A percentile compares a stretch with the other conserved stretches of the same genome.
Conservation (phyloP, 2,113 vertebrate genomes). For the Merops nubicus region DNA sequence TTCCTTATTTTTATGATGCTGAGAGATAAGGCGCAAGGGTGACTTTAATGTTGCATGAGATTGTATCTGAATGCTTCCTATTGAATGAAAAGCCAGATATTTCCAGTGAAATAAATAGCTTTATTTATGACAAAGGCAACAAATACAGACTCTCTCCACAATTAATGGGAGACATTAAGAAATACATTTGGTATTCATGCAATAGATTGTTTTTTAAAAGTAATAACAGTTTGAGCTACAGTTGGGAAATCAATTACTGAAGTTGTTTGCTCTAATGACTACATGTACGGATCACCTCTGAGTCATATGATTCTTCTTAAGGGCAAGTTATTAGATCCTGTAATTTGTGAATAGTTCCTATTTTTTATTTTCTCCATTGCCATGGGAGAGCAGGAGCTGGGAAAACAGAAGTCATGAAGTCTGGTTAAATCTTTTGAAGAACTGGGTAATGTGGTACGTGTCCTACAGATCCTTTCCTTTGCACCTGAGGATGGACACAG, state of each 20-base stretch:
- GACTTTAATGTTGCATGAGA: background rate
- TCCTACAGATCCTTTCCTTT: background rate
- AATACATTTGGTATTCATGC: background rate
- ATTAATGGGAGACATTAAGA: background rate
- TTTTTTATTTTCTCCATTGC: background rate
- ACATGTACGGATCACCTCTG: background rate
- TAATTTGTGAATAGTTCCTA: background rate
- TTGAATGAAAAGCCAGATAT: background rate
- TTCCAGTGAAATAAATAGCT: background rate
- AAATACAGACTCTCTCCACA: background rate
- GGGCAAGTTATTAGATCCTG: background rate
- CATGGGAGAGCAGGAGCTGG: background rate
- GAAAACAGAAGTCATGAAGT: background rate
- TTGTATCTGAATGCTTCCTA: background rate
- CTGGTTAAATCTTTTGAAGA: background rate
- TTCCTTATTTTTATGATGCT: background rate
- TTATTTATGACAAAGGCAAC: background rate
- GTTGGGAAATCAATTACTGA: background rate
- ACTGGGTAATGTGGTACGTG: background rate
- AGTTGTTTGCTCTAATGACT: background rate
- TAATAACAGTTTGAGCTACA: background rate
- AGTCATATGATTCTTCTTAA: background rate
- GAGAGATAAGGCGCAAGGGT: background rate
- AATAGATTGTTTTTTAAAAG: background rate
- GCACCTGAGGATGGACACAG: accelerated